Base-by-base conservation (phyloP, 1,140 invertebrate species). In the Zaprionus africanus region DNA sequence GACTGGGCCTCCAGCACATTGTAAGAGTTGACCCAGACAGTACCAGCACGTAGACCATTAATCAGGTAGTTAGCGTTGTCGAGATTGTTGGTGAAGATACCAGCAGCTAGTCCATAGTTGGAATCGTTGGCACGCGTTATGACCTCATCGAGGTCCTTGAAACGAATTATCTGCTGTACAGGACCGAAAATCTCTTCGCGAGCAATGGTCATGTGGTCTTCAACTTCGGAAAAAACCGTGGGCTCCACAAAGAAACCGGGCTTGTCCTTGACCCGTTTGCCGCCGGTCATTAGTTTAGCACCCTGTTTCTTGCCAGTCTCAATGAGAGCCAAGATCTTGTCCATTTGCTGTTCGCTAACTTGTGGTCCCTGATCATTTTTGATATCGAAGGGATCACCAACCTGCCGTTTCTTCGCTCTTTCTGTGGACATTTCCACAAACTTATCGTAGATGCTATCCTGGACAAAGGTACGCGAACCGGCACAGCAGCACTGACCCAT, bases 161-260 rank as follows among this genome's bases (percentile, higher is more conserved):
- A 99, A 90, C 97, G 97, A 15, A 99, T 93, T 54, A 99, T 96
- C 93, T 98, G 97, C 94, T 99, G 98, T 24, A 99, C 98, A 7
- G 99, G 98, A 1, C 99, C 98, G 94, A 99, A 99, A 85, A 99
- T 99, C 94, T 99, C 99, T 92, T 98, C 97, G 63, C 93, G 95
- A 6, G 98, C 98, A 92, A 99, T 99, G 34, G 94, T 95, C 97
- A 99, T 99, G 82, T 98, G 92, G 91, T 99, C 98, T 76, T 95
- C 90, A 2, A 99, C 98, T 93, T 99, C 95, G 17, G 96, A 95
- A 93, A 99, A 99, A 1, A 99, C 98, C 0, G 99, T 99, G 17
- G 99, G 99, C 90, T 98, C 94, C n/a, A 99, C 94, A 92, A 96
- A 99, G 93, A 97, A 99, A 0, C 99, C 99, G 69, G 95, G 95